phyloP scores from a whole-genome alignment of 2,113 vertebrate genomes.

The Nyctibius bracteatus region DNA sequence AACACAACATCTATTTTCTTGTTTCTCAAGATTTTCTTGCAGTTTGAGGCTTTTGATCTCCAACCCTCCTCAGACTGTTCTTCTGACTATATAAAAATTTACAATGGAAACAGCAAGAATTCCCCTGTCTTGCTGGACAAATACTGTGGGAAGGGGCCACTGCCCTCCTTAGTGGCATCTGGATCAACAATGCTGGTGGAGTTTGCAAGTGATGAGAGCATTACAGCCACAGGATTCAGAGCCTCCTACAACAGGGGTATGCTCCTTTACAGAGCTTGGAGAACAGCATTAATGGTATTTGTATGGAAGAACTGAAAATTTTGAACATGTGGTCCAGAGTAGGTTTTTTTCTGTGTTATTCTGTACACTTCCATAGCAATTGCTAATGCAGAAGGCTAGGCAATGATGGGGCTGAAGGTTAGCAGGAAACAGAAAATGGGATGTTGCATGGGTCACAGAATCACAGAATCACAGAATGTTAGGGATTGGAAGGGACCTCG shows the following conservation, averaged over 20 bases:
- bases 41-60: constrained; percentile 62
- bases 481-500: no score
- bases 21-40: constrained; percentile 56
- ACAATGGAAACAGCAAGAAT: constrained; percentile 53
- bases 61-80: constrained; percentile 45
- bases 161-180: constrained; percentile 49
- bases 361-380: background rate
- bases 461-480: no score
- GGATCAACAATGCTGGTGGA: constrained; percentile 50
- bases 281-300: background rate
- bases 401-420: background rate
- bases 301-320: background rate
- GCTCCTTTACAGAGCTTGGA: background rate
- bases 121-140: constrained; percentile 54
- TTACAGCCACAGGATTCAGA: constrained; percentile 55
- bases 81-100: constrained; percentile 65
- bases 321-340: background rate
- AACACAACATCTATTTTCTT: background rate
- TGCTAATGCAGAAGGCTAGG: background rate
- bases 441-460: background rate
- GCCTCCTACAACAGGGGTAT: constrained; percentile 63
- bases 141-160: constrained; percentile 33
- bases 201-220: constrained; percentile 45
- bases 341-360: background rate
- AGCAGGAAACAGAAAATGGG: background rate